Percentiles rank a stretch among this genome's conserved stretches.
phyloP scores from a whole-genome alignment of 1,140 invertebrate genomes.

The Orius insidiosus region DNA sequence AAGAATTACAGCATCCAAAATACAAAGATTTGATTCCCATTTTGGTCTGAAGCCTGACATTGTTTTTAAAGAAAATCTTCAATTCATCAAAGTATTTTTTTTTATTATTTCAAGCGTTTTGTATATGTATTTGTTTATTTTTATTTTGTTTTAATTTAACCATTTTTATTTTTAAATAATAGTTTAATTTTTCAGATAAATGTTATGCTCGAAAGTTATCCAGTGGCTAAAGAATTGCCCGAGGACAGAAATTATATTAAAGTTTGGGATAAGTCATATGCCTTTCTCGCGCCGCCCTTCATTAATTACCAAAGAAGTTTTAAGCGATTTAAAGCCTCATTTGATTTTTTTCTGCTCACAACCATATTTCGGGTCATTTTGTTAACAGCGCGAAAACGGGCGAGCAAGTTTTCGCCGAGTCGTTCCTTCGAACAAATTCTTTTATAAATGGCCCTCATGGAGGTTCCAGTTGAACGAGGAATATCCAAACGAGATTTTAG shows the following conservation, averaged over 20 bases:
- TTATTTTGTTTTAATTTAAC: conserved; percentile 2
- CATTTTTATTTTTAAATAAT: conserved; percentile 9
- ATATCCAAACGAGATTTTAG: conserved; percentile 54
- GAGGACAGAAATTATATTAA: conserved; percentile 33
- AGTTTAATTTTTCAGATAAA: conserved; percentile 27
- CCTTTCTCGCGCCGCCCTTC: conserved; percentile 40
- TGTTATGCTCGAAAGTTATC: conserved; percentile 37
- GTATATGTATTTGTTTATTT: background rate
- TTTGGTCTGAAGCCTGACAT: conserved; percentile 48
- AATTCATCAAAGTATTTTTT: conserved; percentile 36
- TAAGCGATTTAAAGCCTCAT: conserved; percentile 48
- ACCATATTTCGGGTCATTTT: conserved; percentile 49
- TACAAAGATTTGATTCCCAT: conserved; percentile 56
- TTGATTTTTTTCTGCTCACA: conserved; percentile 72
- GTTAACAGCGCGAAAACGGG: conserved; percentile 20
- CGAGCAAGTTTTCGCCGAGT: conserved; percentile 16
- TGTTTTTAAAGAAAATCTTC: conserved; percentile 36
- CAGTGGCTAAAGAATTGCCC: conserved; percentile 24
- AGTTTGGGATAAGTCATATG: conserved; percentile 51
- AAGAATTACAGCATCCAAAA: conserved; percentile 54
- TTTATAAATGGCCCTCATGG: conserved; percentile 26
- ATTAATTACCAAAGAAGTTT: conserved; percentile 45
- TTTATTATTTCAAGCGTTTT: background rate
- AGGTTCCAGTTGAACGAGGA: conserved; percentile 12
- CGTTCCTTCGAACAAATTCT: conserved; percentile 16